Base-by-base conservation (phyloP, 2,888 invertebrate species). In the Gandaritis pyraliata region DNA sequence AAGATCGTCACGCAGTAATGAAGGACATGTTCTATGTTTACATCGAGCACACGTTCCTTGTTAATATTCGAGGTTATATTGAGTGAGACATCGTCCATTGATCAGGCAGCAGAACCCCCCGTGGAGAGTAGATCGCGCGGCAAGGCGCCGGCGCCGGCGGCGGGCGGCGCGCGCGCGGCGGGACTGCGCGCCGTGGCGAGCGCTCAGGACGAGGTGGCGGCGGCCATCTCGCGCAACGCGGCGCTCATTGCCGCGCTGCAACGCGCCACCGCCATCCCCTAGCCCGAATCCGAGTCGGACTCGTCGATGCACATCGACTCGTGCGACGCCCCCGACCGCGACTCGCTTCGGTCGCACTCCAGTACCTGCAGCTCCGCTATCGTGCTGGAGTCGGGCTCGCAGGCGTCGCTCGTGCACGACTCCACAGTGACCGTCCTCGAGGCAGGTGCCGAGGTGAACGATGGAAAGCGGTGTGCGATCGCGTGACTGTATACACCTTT, bases 171-270 rank as follows among this genome's bases (percentile, higher is more conserved):
- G 43, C 13, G 73, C 79, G 66, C 51, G 71, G 59, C 79, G 54
- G 86, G 86, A 38, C 76, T 86, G 74, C 82, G 85, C 58, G 87
- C 84, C 46, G 76, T 88, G 72, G 76, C 83, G 60, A 78, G 73
- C 13, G 82, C 85, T 65, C 87, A 86, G 70, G 86, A 81, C 46
- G 88, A 87, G 61, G 69, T 85, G 52, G 78, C 76, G 4, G 70
- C 65, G 6, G 68, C 70, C 51, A 60, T 80, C 55, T 76, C 79
- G 29, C 68, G 69, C 72, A 81, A 79, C 82, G 68, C 80, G 3
- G 80, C 81, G 58, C 81, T 85, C 46, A 72, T 86, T 30, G 69
- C 69, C 23, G 67, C 63, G 2, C 67, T 75, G n/a, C 49, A 63
- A 41, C 66, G 58, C 58, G 65, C 70, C 66, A 57, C 77, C 8